Conservation (phyloP, 53 echinoderm and acorn worm genomes). For the Henricia sp. region DNA sequence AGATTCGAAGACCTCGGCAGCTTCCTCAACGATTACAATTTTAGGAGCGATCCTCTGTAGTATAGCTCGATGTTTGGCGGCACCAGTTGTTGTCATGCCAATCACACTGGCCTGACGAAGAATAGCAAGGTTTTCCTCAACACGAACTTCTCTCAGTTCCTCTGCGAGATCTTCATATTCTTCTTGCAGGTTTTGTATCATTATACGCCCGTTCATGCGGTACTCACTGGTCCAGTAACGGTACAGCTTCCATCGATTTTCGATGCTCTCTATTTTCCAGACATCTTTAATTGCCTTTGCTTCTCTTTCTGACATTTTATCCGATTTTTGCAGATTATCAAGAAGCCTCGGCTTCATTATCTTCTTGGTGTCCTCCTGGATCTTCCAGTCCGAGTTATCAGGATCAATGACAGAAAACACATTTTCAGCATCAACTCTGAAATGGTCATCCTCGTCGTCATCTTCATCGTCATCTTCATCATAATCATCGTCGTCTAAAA, state of each 20-base stretch:
- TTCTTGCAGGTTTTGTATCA: conserved; percentile 7
- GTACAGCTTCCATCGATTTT: conserved; percentile 66
- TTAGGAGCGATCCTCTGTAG: conserved; percentile 66
- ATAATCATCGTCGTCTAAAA: no score
- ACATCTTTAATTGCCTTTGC: conserved; percentile 16
- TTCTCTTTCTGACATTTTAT: conserved; percentile 68
- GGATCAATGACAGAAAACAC: no score
- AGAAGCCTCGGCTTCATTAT: not conserved
- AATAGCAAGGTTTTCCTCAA: conserved; percentile 61
- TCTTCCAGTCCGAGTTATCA: not conserved
- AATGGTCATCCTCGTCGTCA: no score
- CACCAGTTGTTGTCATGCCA: conserved; percentile 92
- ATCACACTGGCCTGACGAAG: conserved; percentile 67
- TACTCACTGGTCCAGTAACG: conserved; percentile 54
- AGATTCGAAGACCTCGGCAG: conserved; percentile 91
- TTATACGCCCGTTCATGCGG: not conserved
- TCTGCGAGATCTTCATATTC: conserved; percentile 47
- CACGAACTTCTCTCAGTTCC: conserved; percentile 40
- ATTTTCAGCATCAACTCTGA: no score
- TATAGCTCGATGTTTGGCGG: conserved; percentile 72
- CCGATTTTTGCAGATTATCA: conserved; percentile 1
- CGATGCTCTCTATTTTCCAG: conserved; percentile 6
- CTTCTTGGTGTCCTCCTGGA: not conserved
- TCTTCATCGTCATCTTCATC: no score
- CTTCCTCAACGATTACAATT: conserved; percentile 90